Percentiles rank a stretch among this genome's conserved stretches.
Evolutionary conservation across 2,113 vertebrate genomes (phyloP).

Genomic region (Oceanites oceanicus): DNA sequence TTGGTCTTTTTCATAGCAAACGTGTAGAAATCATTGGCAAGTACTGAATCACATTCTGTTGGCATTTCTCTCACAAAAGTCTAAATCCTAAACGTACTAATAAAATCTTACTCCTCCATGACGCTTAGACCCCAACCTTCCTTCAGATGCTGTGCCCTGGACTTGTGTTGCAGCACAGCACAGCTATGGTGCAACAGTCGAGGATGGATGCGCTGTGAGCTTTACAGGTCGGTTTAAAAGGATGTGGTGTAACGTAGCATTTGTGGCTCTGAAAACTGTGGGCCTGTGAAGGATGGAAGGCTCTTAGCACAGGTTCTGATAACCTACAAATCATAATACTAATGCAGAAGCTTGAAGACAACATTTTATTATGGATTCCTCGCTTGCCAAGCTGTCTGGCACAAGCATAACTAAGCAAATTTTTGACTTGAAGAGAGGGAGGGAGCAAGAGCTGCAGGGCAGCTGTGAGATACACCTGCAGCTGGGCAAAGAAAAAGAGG

Average conservation of each 20-base stretch:
- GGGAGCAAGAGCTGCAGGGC: background rate
- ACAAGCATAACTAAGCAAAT: background rate
- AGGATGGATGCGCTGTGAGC: background rate
- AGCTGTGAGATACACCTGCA: background rate
- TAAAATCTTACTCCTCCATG: background rate
- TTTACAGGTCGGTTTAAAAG: background rate
- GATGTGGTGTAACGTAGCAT: rapidly evolving
- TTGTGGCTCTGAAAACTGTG: background rate
- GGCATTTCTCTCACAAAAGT: background rate
- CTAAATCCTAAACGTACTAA: background rate
- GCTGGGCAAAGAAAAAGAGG: background rate
- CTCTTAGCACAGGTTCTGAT: background rate
- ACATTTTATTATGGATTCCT: background rate
- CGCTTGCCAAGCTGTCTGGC: background rate
- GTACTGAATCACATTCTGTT: background rate
- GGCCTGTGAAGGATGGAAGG: background rate
- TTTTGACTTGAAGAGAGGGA: background rate
- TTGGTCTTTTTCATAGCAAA: background rate
- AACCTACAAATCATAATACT: background rate
- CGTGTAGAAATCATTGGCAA: background rate
- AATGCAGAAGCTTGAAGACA: background rate
- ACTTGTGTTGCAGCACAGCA: background rate
- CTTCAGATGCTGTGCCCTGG: background rate
- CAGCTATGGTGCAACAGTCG: no score
- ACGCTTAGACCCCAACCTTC: background rate